A percentile compares a stretch with the other conserved stretches of the same genome.
Evolutionary conservation across 2,113 vertebrate genomes (phyloP).

Genomic region (Oryzias javanicus): DNA sequence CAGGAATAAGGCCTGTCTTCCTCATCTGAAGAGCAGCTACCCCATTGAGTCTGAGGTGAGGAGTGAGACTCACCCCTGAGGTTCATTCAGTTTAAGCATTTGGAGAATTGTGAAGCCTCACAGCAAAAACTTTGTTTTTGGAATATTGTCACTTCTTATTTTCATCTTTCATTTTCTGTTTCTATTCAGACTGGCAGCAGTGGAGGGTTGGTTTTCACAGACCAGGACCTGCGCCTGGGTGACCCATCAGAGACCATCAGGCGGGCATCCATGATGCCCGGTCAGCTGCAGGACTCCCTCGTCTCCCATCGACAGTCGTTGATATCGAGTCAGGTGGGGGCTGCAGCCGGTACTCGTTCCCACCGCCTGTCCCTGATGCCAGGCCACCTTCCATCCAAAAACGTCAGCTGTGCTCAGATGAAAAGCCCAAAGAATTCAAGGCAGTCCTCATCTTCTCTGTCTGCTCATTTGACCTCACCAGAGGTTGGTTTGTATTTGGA

Average conservation of each 20-base stretch:
- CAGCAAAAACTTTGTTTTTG: background rate
- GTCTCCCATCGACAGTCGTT: conserved; percentile 72
- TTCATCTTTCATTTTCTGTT: too few relatives aligned
- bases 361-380: conserved; percentile 80
- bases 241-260: conserved; percentile 88
- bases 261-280: conserved; percentile 82
- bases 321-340: conserved; percentile 64
- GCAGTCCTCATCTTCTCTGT: conserved; percentile 22
- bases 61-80: background rate
- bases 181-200: conserved; percentile 70
- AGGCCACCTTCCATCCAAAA: conserved; percentile 63
- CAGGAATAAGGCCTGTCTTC: conserved; percentile 84
- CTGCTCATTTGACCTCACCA: conserved; percentile 43
- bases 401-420: conserved; percentile 13
- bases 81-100: too few relatives aligned
- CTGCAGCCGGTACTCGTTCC: conserved; percentile 17
- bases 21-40: conserved; percentile 92
- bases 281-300: conserved; percentile 74
- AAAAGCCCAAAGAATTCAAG: conserved; percentile 45
- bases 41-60: conserved; percentile 87
- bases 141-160: too few relatives aligned
- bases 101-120: background rate
- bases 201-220: conserved; percentile 74
- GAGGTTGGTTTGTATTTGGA: conserved; percentile 55
- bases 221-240: conserved; percentile 87